Base-by-base conservation (phyloP, 1,140 invertebrate species). In the Trigoniulus corallinus region DNA sequence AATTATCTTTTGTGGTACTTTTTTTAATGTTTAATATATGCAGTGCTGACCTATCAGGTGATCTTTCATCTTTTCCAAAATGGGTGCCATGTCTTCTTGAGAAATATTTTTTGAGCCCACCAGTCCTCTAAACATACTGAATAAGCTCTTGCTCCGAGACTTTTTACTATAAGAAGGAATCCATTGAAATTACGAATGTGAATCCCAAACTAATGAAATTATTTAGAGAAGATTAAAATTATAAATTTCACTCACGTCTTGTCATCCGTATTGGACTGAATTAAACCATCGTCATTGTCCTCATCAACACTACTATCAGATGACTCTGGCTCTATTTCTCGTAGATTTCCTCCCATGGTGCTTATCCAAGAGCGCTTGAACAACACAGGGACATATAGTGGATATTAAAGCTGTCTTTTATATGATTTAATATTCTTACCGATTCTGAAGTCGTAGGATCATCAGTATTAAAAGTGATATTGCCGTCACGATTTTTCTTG, bases 61-160 rank as follows among this genome's bases (percentile, higher is more conserved):
- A 65, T 98, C 94, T 54, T 84, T 84, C 70, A 99, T 74, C 67
- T 98, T 96, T 44, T 97, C 92, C 53, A 99, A 67, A 34, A 81
- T 82, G 0, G 93, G 85, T 53, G 77, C 68, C 73, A 98, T 80
- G 49, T 85, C 78, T 18, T 78, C 74, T 3, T 70, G 65, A 0
- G 76, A 75, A 42, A 91, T 67, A n/a, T 74, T 76, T 62, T 89
- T 89, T 1, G 79, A 79, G 0, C 88, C 87, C 2, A 96, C 91
- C 37, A 97, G 71, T 59, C 83, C 82, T 57, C 72, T 74, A 56
- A 70, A 71, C 60, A 72, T 68, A 48, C 54, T 61, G 55, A 72
- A 72, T 57, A 70, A 61, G 4, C 68, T 68, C 52, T 57, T 58
- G 7, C 59, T 54, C 41, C 57, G 47, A 37, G 39, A 42, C 48